These are phyloP conservation scores for Platalea minor DNA, from an alignment of 2,797 vertebrate species.

Conservation along the genomic window DNA sequence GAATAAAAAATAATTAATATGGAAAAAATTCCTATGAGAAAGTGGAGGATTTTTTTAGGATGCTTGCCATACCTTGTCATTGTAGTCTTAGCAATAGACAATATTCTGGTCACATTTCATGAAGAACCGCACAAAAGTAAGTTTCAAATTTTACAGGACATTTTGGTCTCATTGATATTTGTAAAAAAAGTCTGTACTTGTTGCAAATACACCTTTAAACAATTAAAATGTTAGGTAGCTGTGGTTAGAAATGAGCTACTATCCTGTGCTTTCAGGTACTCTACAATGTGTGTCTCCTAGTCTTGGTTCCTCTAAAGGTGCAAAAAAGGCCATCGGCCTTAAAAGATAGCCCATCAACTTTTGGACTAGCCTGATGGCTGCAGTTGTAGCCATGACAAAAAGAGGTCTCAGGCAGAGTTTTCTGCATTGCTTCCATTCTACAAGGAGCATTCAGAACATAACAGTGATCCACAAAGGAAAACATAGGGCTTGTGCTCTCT, in stretches of 20 bases:
- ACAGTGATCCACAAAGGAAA: not conserved
- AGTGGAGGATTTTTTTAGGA: not conserved
- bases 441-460: not conserved
- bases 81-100: not conserved
- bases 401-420: not conserved
- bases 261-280: not conserved
- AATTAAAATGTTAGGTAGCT: not conserved
- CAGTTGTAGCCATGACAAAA: not conserved
- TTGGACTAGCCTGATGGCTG: not conserved
- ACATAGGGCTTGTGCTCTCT: not conserved
- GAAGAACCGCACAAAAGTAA: not conserved
- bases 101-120: not conserved
- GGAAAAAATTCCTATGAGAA: not conserved
- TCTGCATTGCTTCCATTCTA: not conserved
- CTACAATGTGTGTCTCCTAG: not conserved
- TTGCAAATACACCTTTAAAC: not conserved
- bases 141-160: not conserved
- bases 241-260: not conserved
- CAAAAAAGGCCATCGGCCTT: not conserved
- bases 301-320: not conserved
- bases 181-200: not conserved
- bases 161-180: not conserved
- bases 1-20: not conserved
- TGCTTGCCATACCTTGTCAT: not conserved
- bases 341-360: not conserved